phyloP scores from a whole-genome alignment of 2,113 vertebrate genomes.

The Pelecanoides urinatrix region DNA sequence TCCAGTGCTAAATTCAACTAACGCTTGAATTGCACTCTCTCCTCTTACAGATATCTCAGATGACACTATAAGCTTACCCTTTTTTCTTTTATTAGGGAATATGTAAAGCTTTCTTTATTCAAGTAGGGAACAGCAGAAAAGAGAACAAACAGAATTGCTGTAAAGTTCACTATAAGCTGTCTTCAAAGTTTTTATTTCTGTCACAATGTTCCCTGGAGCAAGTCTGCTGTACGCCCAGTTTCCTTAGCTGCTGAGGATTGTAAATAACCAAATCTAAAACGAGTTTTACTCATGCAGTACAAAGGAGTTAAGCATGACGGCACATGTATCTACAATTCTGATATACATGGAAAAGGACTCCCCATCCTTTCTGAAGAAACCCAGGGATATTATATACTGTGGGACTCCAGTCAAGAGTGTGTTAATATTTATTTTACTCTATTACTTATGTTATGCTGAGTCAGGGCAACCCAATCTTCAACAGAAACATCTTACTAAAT shows the following conservation, averaged over 20 bases:
- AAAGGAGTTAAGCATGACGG: neutral
- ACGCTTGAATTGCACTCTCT: neutral
- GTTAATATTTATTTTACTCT: neutral
- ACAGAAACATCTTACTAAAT: neutral
- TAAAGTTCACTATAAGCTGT: neutral
- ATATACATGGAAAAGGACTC: neutral
- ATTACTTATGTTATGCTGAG: neutral
- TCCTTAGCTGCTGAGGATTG: neutral
- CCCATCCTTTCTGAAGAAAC: neutral
- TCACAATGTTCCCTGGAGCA: neutral
- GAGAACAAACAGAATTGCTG: neutral
- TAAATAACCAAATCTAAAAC: neutral
- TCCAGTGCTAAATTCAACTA: neutral
- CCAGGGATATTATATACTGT: neutral
- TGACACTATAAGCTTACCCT: neutral
- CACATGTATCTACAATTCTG: neutral
- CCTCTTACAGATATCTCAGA: neutral
- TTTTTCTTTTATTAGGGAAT: neutral
- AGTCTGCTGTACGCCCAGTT: neutral
- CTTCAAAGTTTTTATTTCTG: neutral
- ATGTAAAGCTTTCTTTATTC: neutral
- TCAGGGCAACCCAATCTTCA: neutral
- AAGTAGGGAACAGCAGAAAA: neutral
- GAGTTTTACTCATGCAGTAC: neutral
- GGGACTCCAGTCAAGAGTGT: neutral